Conservation (phyloP, 2,888 invertebrate species). For the Charanyca ferruginea region DNA sequence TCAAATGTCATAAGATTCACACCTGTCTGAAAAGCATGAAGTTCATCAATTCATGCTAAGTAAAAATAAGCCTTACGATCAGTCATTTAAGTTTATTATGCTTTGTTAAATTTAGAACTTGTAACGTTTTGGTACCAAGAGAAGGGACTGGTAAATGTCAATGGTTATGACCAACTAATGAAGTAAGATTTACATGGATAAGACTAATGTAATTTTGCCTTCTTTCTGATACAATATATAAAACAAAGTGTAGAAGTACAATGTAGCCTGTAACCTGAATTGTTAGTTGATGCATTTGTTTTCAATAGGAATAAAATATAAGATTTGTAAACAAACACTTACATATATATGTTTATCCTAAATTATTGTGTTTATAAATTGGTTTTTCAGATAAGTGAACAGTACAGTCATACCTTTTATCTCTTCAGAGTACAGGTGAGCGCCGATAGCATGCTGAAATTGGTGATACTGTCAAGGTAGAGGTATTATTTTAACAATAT, state of each 20-base stretch:
- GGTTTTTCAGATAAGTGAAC: slow-evolving; percentile 40
- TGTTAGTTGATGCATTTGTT: neutral
- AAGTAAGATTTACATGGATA: slow-evolving; percentile 74
- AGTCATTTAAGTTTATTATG: neutral
- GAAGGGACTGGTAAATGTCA: slow-evolving; percentile 83
- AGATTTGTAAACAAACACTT: slow-evolving; percentile 14
- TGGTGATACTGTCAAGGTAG: slow-evolving; percentile 38
- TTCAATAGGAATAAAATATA: neutral
- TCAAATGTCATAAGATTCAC: slow-evolving; percentile 87
- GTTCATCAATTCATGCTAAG: slow-evolving; percentile 8
- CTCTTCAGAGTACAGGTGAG: slow-evolving; percentile 25
- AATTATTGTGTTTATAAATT: slow-evolving; percentile 14
- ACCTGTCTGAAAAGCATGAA: slow-evolving; percentile 72
- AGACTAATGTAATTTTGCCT: slow-evolving; percentile 10
- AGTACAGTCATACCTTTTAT: slow-evolving; percentile 28
- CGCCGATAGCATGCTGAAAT: slow-evolving; percentile 12
- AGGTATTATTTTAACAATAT: neutral
- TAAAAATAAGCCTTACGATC: slow-evolving; percentile 36
- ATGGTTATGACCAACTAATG: slow-evolving; percentile 88
- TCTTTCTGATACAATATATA: neutral
- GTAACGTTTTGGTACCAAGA: slow-evolving; percentile 60
- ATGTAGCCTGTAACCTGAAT: neutral
- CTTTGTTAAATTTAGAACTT: slow-evolving; percentile 43
- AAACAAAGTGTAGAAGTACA: slow-evolving; percentile 6
- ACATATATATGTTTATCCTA: slow-evolving; percentile 8